Base-by-base conservation (phyloP, 2,797 vertebrate genomes). In the Neoniphon sammara region DNA sequence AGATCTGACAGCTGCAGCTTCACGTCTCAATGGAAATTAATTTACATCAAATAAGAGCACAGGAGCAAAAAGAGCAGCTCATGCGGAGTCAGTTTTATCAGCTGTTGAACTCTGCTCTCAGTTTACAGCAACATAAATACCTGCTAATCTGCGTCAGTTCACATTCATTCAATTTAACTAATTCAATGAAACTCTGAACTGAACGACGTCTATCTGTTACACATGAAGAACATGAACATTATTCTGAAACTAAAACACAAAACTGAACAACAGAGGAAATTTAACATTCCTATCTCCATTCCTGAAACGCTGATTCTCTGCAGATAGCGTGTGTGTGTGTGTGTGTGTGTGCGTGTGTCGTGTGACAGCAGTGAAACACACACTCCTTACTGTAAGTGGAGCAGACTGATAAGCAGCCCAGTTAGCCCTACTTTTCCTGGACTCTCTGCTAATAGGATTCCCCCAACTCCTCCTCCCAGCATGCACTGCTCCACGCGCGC, bases 371-470 rank as follows among this genome's bases (percentile, higher is more conserved):
- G 6, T 36, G 34, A 56, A 8, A 78, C 58, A 63, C 42, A 67
- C 55, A 60, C 18, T 36, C 34, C 6, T 8, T 39, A 9, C 36
- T 9, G 7, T 39, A 39, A 39, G 36, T 39, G 36, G 36, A 39
- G 36, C 36, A 39, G 20, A 50, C 63, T 80, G 79, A 77, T 92
- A 85, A 87, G 73, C 77, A 85, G 83, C 72, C 57, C 63, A 77
- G 82, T 88, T 87, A 92, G 90, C 70, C 85, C 86, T 92, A 92
- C 91, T 88, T 91, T 92, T 90, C 79, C 81, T 85, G 82, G 88
- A 83, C n/a, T n/a, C 90, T 85, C 78, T 59, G 87, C 85, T 94
- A 94, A 95, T 92, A 93, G 92, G 93, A 94, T 94, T 94, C 81
- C 70, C 80, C 66, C 50, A 50, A 36, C 74, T 23, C 60, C 62